A percentile compares a stretch with the other conserved stretches of the same genome.
Evolutionary conservation across 2,113 vertebrate species (phyloP).

Genomic region (Pycnonotus jocosus): DNA sequence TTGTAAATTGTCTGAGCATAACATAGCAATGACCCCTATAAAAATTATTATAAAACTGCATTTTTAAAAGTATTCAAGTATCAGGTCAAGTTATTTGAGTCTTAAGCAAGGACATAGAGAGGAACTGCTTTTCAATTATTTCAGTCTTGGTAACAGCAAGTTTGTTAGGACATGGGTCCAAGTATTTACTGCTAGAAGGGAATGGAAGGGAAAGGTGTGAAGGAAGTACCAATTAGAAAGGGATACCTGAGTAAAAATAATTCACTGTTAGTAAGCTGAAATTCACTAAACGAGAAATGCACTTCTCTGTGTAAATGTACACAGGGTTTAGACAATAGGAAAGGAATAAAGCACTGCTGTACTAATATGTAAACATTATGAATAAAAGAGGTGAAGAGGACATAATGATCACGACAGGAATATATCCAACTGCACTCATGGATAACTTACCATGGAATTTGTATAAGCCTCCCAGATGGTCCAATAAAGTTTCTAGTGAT

Average conservation of each 20-base stretch:
- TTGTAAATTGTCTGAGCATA: not conserved
- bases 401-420: not conserved
- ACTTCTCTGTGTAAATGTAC: not conserved
- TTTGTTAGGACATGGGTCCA: not conserved
- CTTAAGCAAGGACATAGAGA: not conserved
- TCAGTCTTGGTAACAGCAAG: not conserved
- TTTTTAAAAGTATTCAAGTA: not conserved
- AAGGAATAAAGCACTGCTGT: not conserved
- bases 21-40: not conserved
- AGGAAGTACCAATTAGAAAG: not conserved
- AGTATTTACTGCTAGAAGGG: not conserved
- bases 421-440: accelerated
- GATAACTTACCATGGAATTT: conserved; percentile 92
- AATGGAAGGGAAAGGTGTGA: not conserved
- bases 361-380: not conserved
- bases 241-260: not conserved
- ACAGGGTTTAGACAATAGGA: not conserved
- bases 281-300: not conserved
- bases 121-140: not conserved
- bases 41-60: not conserved
- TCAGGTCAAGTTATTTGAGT: not conserved
- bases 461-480: conserved; percentile 95
- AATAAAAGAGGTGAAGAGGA: not conserved
- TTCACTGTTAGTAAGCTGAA: not conserved
- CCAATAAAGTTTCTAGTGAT: conserved; percentile 92